Evolutionary conservation across 1,140 invertebrate genomes (phyloP).

Genomic region (Drosophila elegans): DNA sequence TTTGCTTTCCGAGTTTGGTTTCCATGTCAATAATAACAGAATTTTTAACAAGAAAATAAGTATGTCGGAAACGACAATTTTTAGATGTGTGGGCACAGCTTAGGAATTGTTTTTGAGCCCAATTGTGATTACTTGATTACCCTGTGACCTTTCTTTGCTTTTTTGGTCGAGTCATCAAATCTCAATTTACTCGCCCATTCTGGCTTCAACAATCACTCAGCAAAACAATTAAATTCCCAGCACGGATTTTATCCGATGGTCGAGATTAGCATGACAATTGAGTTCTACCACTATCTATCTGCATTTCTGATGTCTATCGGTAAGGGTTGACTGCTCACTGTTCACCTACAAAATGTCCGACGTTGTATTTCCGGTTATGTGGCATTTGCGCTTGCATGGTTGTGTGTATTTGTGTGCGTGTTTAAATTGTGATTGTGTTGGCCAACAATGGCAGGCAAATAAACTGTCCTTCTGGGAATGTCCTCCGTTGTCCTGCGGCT

Average conservation of each 20-base stretch:
- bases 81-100: too few relatives aligned
- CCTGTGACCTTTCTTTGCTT: neutral
- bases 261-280: slow-evolving; percentile 38
- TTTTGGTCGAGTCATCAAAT: neutral
- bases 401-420: slow-evolving; percentile 1
- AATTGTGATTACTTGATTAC: neutral
- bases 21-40: neutral
- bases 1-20: neutral
- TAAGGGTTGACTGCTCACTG: slow-evolving; percentile 23
- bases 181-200: neutral
- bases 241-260: slow-evolving; percentile 13
- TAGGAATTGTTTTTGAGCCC: too few relatives aligned
- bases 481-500: slow-evolving; percentile 3
- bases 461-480: slow-evolving; percentile 25
- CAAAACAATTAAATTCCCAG: slow-evolving; percentile 37
- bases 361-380: slow-evolving; percentile 34
- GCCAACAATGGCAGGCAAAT: slow-evolving; percentile 30
- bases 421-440: slow-evolving; percentile 1
- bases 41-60: neutral
- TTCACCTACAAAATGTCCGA: slow-evolving; percentile 36
- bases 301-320: slow-evolving; percentile 7
- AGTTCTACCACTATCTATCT: slow-evolving; percentile 4
- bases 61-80: too few relatives aligned
- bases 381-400: neutral
- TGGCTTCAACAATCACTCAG: neutral